Evolutionary conservation across 23 tunicate genomes (phyloP), one percentile per base, ranked within the genome.

Genomic region (Aplidium turbinatum): DNA sequence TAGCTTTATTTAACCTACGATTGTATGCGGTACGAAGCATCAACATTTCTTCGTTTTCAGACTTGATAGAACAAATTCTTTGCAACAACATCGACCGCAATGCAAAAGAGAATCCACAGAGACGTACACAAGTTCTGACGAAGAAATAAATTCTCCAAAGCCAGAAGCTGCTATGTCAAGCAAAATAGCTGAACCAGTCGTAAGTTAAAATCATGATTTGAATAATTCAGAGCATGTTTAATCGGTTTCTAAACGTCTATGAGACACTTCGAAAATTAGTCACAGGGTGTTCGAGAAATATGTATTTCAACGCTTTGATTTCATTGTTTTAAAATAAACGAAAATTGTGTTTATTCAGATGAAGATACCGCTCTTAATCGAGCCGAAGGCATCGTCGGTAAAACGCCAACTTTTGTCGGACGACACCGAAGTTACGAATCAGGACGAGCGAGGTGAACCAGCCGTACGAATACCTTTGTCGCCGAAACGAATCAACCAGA

Each of bases 371-470:
- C 3, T 26, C 9, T 65, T 50, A 29, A 29, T 38, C 38, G 72
- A 35, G 22, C 3, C 72, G 22, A 24, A 60, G 28, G 58, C 47
- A 19, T 54, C 77, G 5, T 19, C 75, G n/a, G 87, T 62, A 2
- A 81, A 81, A 34, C 72, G 87, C 1, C 87, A 81, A 60, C 72
- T 81, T 1, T 76, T 81, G 34, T 31, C 87, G 31, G 87, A 81
- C 72, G 75, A 65, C 51, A 69, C 57, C 46, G 24, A 42, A 39
- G 75, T 32, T 20, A 6, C 23, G 7, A 61, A 76, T 28, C 2
- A 3, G 1, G 55, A 52, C 3, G 63, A 31, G 16, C 64, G 57
- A 39, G 35, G 53, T 2, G 79, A 74, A 4, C 70, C 51, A 19
- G 75, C 73, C 2, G 68, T 54, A 16, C 22, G 87, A 23, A 81